Evolutionary conservation across 2,888 invertebrate genomes (phyloP), one percentile per base, ranked within the genome.

Genomic region (Drosophila antonietae): DNA sequence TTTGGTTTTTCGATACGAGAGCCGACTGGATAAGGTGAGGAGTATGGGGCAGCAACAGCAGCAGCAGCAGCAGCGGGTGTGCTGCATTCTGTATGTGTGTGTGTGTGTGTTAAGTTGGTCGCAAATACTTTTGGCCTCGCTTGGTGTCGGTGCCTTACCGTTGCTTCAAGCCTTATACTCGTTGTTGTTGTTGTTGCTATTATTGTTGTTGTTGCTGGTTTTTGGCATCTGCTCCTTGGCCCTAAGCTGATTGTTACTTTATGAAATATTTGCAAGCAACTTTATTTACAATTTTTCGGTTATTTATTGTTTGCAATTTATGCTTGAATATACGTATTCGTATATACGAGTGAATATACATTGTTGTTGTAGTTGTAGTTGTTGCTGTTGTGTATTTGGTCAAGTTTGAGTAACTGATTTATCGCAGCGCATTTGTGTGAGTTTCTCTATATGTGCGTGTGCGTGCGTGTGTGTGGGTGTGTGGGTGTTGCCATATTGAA

Each of bases 251-350:
- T 87, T 89, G 90, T 81, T 89, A 79, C 87, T 81, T 89, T 89
- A 79, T 87, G 87, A 90, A 89, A 88, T 90, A 90, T 89, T 90
- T 90, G 87, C 83, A 82, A 76, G 90, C 88, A 89, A 84, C 90
- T 88, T 83, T 84, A 88, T 90, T 89, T 90, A 89, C 89, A 90
- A 90, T 90, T 90, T 90, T 89, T 90, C 81, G 78, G 90, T 89
- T 89, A 88, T 89, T 90, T 89, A 89, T 89, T 89, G 87, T 88
- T 89, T 81, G 89, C 87, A 88, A 90, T 90, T 88, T 89, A 80
- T 86, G 90, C 90, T 83, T 75, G 80, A 75, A 75, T 80, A 73
- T 75, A 55, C 66, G 61, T 51, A 75, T 63, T 63, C 62, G 43
- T 33, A 62, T 46, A 67, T 51, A 28, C 58, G 58, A 66, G 52